Evolutionary conservation across 2,113 vertebrate genomes (phyloP).

Genomic region (Sinocyclocheilus rhinocerous): DNA sequence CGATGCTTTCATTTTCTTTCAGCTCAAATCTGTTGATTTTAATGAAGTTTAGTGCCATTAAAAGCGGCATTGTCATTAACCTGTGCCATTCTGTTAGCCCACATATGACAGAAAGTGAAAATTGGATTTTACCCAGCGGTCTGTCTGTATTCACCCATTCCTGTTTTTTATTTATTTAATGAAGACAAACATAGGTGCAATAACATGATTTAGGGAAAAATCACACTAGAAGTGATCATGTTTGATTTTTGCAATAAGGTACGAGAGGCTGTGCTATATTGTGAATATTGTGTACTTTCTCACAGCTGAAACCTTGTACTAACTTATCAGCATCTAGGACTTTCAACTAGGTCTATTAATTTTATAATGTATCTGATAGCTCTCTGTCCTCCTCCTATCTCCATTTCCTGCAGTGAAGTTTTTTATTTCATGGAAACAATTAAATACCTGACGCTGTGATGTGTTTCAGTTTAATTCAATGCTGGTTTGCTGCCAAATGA

Average conservation of each 20-base stretch:
- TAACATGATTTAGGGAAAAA: not conserved
- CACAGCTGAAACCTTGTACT: not conserved
- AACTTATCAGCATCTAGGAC: not conserved
- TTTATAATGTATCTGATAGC: not conserved
- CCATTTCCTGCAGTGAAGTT: slow-evolving; percentile 57
- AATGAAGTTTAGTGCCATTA: slow-evolving; percentile 32
- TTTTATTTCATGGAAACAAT: slow-evolving; percentile 75
- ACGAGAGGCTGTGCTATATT: not conserved
- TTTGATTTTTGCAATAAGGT: not conserved
- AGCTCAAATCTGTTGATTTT: slow-evolving; percentile 42
- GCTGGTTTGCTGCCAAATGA: not conserved
- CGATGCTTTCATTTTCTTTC: slow-evolving; percentile 33
- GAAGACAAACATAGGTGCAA: not conserved
- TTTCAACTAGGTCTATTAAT: no score
- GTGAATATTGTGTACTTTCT: not conserved
- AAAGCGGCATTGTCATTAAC: slow-evolving; percentile 37
- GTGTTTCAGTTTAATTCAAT: slow-evolving; percentile 18
- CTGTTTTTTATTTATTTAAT: not conserved
- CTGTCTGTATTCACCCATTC: not conserved
- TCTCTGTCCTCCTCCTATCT: not conserved
- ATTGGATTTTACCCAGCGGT: slow-evolving; percentile 11
- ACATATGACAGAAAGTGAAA: not conserved
- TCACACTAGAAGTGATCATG: not conserved
- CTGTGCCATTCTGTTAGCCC: slow-evolving; percentile 12
- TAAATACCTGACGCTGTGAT: slow-evolving; percentile 62